These are phyloP conservation scores for Mesochorus sp. DNA, from an alignment of 2,888 invertebrate species.

Conservation along the genomic window DNA sequence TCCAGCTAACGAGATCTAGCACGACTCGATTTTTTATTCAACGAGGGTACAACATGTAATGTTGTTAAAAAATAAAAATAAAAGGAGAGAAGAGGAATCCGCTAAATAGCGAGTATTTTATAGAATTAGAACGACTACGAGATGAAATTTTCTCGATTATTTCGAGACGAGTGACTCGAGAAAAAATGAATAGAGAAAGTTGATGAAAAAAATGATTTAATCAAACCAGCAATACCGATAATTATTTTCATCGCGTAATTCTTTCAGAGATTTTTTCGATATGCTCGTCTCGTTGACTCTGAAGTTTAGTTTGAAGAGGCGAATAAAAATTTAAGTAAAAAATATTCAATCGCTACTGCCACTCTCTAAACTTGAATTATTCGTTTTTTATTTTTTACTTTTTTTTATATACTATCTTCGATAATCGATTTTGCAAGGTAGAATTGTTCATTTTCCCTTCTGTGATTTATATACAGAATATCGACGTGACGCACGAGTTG, in stretches of 20 bases:
- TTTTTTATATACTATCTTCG: neutral
- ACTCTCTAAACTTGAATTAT: constrained; percentile 43
- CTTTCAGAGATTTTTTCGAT: neutral
- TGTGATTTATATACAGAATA: constrained; percentile 59
- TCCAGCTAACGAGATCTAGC: constrained; percentile 39
- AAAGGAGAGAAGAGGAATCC: constrained; percentile 30
- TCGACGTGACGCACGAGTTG: constrained; percentile 39
- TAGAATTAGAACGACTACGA: constrained; percentile 54
- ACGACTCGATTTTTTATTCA: constrained; percentile 62
- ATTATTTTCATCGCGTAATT: too few species aligned
- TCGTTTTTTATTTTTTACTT: constrained; percentile 16
- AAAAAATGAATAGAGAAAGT: too few species aligned
- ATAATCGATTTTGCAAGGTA: constrained; percentile 26
- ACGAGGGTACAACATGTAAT: constrained; percentile 59
- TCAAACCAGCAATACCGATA: too few species aligned
- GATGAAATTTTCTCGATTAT: constrained; percentile 44
- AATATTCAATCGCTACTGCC: constrained; percentile 44
- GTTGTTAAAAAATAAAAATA: constrained; percentile 23
- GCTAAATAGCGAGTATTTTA: constrained; percentile 62
- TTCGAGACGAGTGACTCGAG: constrained; percentile 31
- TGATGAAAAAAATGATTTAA: too few species aligned
- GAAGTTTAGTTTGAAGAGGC: constrained; percentile 11
- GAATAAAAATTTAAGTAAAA: constrained; percentile 13
- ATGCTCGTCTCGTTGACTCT: constrained; percentile 13
- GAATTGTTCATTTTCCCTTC: constrained; percentile 36